Evolutionary conservation across 2,888 invertebrate species (phyloP).

Genomic region (Xylocampa areola): DNA sequence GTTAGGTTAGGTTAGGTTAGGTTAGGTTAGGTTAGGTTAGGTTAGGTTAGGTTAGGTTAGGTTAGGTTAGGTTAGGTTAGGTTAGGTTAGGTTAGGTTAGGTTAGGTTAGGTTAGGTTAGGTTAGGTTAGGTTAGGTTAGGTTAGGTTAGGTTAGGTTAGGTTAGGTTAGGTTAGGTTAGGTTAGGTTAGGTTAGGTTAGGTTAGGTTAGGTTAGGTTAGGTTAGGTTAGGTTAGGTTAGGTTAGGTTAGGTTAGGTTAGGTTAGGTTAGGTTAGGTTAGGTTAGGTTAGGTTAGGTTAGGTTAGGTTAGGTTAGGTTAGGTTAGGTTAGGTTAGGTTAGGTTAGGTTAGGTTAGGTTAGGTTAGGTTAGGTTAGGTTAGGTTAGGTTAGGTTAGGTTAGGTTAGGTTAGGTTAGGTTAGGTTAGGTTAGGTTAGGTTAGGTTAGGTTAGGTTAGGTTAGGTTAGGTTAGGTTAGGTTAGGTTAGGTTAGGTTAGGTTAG

Average conservation of each 20-base stretch:
- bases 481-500: conserved; percentile 29
- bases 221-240: conserved; percentile 38
- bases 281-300: conserved; percentile 45
- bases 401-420: conserved; percentile 36
- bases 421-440: conserved; percentile 35
- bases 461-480: conserved; percentile 29
- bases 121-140: conserved; percentile 44
- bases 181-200: conserved; percentile 40
- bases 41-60: conserved; percentile 14
- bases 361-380: conserved; percentile 42
- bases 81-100: conserved; percentile 20
- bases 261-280: conserved; percentile 42
- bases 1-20: conserved; percentile 42
- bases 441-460: conserved; percentile 26
- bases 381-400: conserved; percentile 28
- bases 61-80: conserved; percentile 19
- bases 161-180: conserved; percentile 47
- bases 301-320: conserved; percentile 42
- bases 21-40: conserved; percentile 52
- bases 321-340: conserved; percentile 36
- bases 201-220: conserved; percentile 39
- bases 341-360: conserved; percentile 43
- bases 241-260: conserved; percentile 42
- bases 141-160: conserved; percentile 49
- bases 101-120: conserved; percentile 37